Base-by-base conservation (phyloP, 1,140 invertebrate species). In the Pomacea maculata region DNA sequence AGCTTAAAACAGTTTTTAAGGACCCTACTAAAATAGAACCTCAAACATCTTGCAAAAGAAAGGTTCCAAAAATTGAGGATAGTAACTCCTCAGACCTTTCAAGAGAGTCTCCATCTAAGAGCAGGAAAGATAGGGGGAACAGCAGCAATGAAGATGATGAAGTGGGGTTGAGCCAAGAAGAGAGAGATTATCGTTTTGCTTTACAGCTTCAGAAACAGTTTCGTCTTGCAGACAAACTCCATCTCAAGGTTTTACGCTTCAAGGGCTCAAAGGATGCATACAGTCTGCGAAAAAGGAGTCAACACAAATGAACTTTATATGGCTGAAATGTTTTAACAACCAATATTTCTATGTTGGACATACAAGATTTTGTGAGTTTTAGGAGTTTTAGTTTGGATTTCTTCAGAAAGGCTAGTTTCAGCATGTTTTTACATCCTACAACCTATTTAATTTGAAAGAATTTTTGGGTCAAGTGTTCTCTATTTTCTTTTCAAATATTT, bases 231-330 rank as follows among this genome's bases (percentile, higher is more conserved):
- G 80, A 75, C n/a, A 86, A 82, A 63, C 67, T 81, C 54, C 55
- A 70, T 55, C 52, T 76, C 29, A 45, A 67, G 19, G 80, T 81
- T 52, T 75, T 79, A 34, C 80, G 82, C 34, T 81, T 83, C 19
- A 86, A 86, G 77, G 85, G 85, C 9, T 80, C 82, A 25, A 70
- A 82, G 19, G 80, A 85, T 54, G 80, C 84, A 61, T 86, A 86
- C 57, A 82, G 83, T 11, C 81, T 86, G n/a, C 76, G 85, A 17
- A 57, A 72, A 76, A 78, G 77, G 19, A 61, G 8, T 17, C 57
- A 61, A 17, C 57, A 1, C 57, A 14, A 45, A 6, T 45, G 34
- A 45, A 45, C 6, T 25, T 25, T 25, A 25, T 25, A 25, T 25
- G 25, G 25, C 25, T 45, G 34, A 45, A 45, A 45, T 45, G 34